phyloP scores from a whole-genome alignment of 2,797 vertebrate genomes.

The Sarcoramphus papa region DNA sequence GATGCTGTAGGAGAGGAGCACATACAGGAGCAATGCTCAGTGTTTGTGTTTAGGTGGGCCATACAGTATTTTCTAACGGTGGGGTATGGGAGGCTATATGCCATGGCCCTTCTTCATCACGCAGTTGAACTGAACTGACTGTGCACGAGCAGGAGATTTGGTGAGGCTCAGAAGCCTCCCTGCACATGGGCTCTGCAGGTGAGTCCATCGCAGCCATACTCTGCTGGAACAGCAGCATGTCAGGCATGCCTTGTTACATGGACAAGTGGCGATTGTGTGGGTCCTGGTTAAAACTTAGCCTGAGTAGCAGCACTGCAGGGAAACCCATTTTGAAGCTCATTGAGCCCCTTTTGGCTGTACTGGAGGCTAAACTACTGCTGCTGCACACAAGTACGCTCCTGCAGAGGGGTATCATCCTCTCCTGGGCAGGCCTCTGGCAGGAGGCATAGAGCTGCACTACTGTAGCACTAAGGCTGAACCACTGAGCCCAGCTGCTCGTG shows the following conservation, averaged over 20 bases:
- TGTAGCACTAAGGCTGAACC: not conserved
- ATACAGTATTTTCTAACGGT: not conserved
- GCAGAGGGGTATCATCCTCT: not conserved
- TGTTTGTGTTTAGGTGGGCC: not conserved
- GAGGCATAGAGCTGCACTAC: not conserved
- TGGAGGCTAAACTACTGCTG: not conserved
- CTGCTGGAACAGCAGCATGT: not conserved
- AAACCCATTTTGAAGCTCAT: not conserved
- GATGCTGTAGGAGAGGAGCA: not conserved
- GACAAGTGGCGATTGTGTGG: not conserved
- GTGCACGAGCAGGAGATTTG: not conserved
- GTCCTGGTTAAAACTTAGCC: not conserved
- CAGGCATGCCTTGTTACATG: not conserved
- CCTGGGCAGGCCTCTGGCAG: not conserved
- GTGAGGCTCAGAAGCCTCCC: not conserved
- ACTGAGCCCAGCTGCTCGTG: not conserved
- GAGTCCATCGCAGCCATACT: not conserved
- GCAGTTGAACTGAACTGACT: not conserved
- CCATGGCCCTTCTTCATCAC: too few relatives aligned
- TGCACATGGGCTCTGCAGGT: not conserved
- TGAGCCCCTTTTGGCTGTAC: not conserved
- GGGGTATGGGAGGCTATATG: not conserved
- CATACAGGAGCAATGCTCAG: rapidly evolving
- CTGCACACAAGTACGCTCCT: rapidly evolving
- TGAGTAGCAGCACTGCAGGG: not conserved